Percentiles rank a stretch among this genome's conserved stretches.
These are phyloP conservation scores for Spinus pinus DNA, from an alignment of 2,797 vertebrate genomes.

Conservation along the genomic window DNA sequence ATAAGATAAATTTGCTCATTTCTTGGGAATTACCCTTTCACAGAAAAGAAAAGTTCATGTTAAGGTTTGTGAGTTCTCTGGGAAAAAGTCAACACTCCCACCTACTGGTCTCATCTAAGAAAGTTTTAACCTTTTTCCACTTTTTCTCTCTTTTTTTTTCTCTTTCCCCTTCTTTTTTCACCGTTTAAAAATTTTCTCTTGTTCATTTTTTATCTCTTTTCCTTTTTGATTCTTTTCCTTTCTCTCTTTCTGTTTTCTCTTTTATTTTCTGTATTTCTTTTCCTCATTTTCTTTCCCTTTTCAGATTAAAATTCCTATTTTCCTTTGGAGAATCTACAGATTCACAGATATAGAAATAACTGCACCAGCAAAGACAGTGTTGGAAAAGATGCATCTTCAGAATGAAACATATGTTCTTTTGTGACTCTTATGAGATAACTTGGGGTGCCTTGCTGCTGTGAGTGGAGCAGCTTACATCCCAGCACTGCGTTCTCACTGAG, in stretches of 20 bases:
- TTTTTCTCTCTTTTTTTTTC: neutral
- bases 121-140: neutral
- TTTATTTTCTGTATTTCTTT: neutral
- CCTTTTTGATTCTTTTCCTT: neutral
- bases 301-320: neutral
- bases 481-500: neutral
- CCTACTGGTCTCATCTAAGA: constrained; percentile 61
- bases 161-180: accelerated
- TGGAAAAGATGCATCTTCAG: neutral
- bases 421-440: neutral
- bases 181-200: accelerated
- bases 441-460: neutral
- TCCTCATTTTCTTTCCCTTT: neutral
- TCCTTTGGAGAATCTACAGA: neutral
- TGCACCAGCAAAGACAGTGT: neutral
- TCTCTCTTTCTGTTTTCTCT: neutral
- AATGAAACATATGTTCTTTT: neutral
- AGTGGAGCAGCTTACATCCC: neutral
- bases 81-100: constrained; percentile 68
- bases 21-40: constrained; percentile 62
- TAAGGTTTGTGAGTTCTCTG: neutral
- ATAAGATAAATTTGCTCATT: constrained; percentile 68
- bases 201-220: too few relatives aligned
- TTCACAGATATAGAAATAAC: neutral
- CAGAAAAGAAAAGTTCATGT: constrained; percentile 1